Base-by-base conservation (phyloP, 92 coral and sea anemone species). In the Plumapathes pennacea region DNA sequence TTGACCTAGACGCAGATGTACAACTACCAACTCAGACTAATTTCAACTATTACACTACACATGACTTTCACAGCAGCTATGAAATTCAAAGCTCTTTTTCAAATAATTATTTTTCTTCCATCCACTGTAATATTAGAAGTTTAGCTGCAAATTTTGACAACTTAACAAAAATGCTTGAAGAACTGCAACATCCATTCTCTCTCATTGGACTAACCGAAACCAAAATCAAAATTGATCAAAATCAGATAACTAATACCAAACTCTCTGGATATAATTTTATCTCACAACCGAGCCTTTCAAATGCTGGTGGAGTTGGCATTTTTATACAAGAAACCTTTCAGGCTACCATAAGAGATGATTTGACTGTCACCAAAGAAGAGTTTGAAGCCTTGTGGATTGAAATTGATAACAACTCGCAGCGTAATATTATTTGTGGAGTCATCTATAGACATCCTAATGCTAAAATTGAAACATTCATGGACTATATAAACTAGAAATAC, bases 311-410 rank as follows among this genome's bases (percentile, higher is more conserved):
- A 21, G 77, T 39, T 63, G 68, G 44, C 39, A 46, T 45, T 71
- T 77, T 25, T 71, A 60, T 58, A 45, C 32, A 36, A 38, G 36
- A 58, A 39, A 37, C 23, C 14, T 28, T 77, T 5, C 20, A 23
- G n/a, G 58, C 27, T 20, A 49, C 56, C 24, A 29, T 39, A 40
- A 13, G 72, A 24, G 4, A 7, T 32, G 77, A 77, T 26, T 29
- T 77, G 28, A 28, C 66, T 25, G 32, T 33, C 17, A 8, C 56
- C 22, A 27, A 8, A 26, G 48, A 11, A 24, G 66, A 77, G 12
- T 69, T 38, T 60, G 85, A 77, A 69, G 46, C 78, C 36, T 57
- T 76, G 25, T 67, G 84, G 77, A 66, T 76, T 19, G 84, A 76
- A 76, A 37, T 76, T 15, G 21, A 67, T 20, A 26, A 38, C 50